Evolutionary conservation across 2,888 invertebrate genomes (phyloP).

Genomic region (Rhimphoctona megacephalus): DNA sequence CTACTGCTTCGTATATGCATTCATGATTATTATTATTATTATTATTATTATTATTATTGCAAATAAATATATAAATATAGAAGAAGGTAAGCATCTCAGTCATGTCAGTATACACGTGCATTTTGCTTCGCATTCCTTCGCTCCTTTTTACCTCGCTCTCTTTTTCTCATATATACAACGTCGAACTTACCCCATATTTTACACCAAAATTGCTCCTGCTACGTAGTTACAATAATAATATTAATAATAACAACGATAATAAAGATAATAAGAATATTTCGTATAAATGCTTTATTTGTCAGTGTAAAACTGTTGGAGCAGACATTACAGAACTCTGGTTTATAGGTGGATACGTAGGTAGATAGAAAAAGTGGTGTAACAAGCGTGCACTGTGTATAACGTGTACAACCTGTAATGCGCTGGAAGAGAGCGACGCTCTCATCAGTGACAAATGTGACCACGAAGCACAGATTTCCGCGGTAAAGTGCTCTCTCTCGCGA

Average conservation of each 20-base stretch:
- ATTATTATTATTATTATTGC: slow-evolving; percentile 14
- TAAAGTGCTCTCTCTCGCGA: slow-evolving; percentile 43
- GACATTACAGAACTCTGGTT: slow-evolving; percentile 17
- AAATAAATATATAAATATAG: slow-evolving; percentile 41
- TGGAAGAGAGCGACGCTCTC: slow-evolving; percentile 37
- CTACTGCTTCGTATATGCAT: slow-evolving; percentile 34
- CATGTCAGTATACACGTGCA: slow-evolving; percentile 1
- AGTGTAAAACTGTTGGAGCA: slow-evolving; percentile 22
- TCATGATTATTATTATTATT: slow-evolving; percentile 20
- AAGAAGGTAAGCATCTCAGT: slow-evolving; percentile 27
- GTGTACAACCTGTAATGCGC: slow-evolving; percentile 25
- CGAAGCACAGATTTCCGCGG: slow-evolving; percentile 60
- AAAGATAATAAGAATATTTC: slow-evolving; percentile 42
- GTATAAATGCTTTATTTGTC: slow-evolving; percentile 55
- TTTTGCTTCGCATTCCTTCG: slow-evolving; percentile 8
- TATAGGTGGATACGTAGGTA: background rate
- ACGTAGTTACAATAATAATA: background rate
- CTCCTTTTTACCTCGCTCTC: background rate
- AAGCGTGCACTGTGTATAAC: slow-evolving; percentile 22
- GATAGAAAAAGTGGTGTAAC: slow-evolving; percentile 35
- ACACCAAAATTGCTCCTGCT: slow-evolving; percentile 1
- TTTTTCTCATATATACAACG: background rate
- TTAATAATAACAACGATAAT: slow-evolving; percentile 18
- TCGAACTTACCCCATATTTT: background rate
- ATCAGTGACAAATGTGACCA: slow-evolving; percentile 64